Base-by-base conservation (phyloP, 2,888 invertebrate species). In the Volucella inanis region DNA sequence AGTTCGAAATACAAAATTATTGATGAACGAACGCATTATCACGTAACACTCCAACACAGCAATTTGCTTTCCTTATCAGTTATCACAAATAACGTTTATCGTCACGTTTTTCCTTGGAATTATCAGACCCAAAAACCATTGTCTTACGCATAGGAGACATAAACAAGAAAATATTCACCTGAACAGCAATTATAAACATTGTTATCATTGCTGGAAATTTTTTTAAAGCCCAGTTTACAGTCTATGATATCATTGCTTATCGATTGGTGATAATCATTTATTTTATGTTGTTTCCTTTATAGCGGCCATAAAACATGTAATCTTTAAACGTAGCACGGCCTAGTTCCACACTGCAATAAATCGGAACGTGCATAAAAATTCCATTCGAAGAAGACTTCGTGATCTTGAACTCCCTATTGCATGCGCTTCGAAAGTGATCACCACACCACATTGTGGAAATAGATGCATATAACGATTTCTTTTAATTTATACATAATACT, bases 351-450 rank as follows among this genome's bases (percentile, higher is more conserved):
- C 14, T 47, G 52, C 45, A 67, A 76, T 68, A 52, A 47, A 39
- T 8, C 12, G n/a, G n/a, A 31, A n/a, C 22, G 39, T 39, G 50
- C 64, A 55, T 31, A 52, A 45, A 72, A 65, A 22, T 55, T 72
- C 49, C 65, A 75, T 38, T 50, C 57, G 15, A 41, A 49, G 41
- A 55, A 68, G 4, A 3, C 54, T 14, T 55, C 41, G 54, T 78
- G 81, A 76, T 76, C 70, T 81, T 76, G 76, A 81, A 76, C 52
- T 47, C 71, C 10, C 2, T 31, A 10, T 22, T 76, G 55, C 81
- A 81, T 71, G 81, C 70, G 70, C 70, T 49, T 41, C 52, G 14
- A 57, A 18, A 70, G 70, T 81, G 81, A 76, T 70, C 81, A 70
- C 9, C 61, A 47, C 41, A 9, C 18, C 18, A 10, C 57, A 9